Evolutionary conservation across 2,797 vertebrate species (phyloP).

Genomic region (Cynodonichthys magdalenae): DNA sequence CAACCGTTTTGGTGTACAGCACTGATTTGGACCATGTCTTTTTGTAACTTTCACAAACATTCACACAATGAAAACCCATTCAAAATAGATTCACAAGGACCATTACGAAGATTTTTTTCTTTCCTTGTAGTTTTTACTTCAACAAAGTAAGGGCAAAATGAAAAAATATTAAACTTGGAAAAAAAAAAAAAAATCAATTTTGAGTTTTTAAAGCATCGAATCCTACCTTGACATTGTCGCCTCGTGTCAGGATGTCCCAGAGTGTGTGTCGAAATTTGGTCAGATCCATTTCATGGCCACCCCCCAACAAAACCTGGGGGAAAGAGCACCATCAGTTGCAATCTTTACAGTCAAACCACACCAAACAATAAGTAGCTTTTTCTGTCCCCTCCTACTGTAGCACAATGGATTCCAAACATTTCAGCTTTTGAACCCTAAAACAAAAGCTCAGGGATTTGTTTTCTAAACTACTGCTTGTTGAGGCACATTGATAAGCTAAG

Average conservation of each 20-base stretch:
- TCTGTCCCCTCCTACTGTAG: conserved; percentile 6
- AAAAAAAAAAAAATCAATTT: neutral
- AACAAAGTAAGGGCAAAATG: neutral
- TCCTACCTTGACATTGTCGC: conserved; percentile 67
- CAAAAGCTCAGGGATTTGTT: no score
- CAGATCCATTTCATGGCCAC: conserved; percentile 59
- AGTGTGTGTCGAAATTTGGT: conserved; percentile 64
- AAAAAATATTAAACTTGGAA: neutral
- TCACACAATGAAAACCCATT: no score
- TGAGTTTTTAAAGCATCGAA: no score
- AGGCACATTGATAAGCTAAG: no score
- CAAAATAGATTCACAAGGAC: no score
- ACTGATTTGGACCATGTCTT: no score
- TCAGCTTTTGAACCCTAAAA: no score
- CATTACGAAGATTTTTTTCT: no score
- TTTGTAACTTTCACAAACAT: no score
- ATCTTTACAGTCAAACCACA: conserved; percentile 1
- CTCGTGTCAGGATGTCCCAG: conserved; percentile 63
- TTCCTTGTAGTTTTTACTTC: no score
- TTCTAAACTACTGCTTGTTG: no score
- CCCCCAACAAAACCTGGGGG: conserved; percentile 69
- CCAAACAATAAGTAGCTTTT: neutral
- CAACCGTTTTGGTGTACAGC: no score
- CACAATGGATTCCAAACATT: neutral
- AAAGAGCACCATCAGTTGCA: conserved; percentile 3